Evolutionary conservation across 2,888 invertebrate genomes (phyloP).

Genomic region (Cheilosia grossa): DNA sequence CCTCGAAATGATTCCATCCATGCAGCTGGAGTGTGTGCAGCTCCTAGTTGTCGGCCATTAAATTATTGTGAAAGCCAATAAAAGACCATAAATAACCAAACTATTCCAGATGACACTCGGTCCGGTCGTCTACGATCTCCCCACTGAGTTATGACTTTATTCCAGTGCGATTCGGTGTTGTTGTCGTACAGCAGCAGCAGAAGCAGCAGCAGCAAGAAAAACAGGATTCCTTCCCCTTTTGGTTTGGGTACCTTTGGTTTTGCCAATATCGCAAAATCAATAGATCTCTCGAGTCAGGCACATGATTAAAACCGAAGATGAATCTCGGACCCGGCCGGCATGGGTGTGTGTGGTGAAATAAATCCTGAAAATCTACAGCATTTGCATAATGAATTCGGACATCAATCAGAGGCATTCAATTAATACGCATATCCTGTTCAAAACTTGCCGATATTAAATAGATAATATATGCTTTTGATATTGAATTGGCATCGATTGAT

Average conservation of each 20-base stretch:
- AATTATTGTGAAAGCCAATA: slow-evolving; percentile 73
- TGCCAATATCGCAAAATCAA: slow-evolving; percentile 67
- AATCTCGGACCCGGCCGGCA: slow-evolving; percentile 6
- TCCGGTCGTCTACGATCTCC: slow-evolving; percentile 38
- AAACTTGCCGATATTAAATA: slow-evolving; percentile 60
- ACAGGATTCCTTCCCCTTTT: slow-evolving; percentile 40
- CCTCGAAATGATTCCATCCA: slow-evolving; percentile 32
- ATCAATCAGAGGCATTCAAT: slow-evolving; percentile 70
- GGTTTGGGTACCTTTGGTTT: slow-evolving; percentile 29
- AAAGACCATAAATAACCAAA: slow-evolving; percentile 70
- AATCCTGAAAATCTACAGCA: slow-evolving; percentile 64
- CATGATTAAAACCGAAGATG: slow-evolving; percentile 51
- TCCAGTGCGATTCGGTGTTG: slow-evolving; percentile 16
- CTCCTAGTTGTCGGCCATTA: slow-evolving; percentile 67
- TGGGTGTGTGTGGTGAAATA: slow-evolving; percentile 48
- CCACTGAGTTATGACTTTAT: slow-evolving; percentile 69
- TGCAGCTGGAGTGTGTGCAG: slow-evolving; percentile 13
- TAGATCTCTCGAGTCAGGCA: slow-evolving; percentile 20
- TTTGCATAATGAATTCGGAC: slow-evolving; percentile 69
- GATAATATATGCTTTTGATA: slow-evolving; percentile 57
- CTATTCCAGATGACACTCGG: slow-evolving; percentile 68
- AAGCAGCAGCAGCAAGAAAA: slow-evolving; percentile 24
- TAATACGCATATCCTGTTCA: slow-evolving; percentile 64
- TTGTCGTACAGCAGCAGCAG: neutral
- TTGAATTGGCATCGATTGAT: slow-evolving; percentile 49